phyloP scores from a whole-genome alignment of 1,140 invertebrate species.

The Hetaerina americana region DNA sequence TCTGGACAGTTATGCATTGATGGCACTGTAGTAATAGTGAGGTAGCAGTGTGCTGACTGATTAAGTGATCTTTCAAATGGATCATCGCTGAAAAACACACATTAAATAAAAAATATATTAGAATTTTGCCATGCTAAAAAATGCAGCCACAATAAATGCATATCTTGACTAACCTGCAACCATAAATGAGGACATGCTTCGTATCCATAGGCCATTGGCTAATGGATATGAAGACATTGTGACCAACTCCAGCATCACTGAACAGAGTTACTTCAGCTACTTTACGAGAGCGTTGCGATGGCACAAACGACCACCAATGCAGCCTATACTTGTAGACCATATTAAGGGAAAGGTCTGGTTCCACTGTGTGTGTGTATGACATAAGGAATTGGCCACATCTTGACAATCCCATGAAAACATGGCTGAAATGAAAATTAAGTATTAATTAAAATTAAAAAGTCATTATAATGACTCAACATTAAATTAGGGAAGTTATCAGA shows the following conservation, averaged over 20 bases:
- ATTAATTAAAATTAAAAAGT: too few relatives aligned
- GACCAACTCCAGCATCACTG: conserved; percentile 45
- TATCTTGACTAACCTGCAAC: conserved; percentile 38
- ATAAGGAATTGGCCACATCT: conserved; percentile 84
- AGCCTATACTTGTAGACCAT: conserved; percentile 42
- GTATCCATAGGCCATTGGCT: conserved; percentile 56
- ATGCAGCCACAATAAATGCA: background rate
- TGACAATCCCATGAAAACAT: conserved; percentile 86
- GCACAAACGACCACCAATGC: conserved; percentile 58
- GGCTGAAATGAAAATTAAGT: conserved; percentile 30
- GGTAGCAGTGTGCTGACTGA: conserved; percentile 27
- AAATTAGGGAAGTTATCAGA: too few relatives aligned
- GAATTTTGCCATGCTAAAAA: background rate
- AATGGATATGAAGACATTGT: conserved; percentile 46
- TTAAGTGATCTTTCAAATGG: conserved; percentile 4
- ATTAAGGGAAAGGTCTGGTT: conserved; percentile 34
- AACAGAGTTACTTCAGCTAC: conserved; percentile 54
- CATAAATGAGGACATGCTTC: conserved; percentile 49
- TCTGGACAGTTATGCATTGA: conserved; percentile 44
- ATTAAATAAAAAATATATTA: background rate
- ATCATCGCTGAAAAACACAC: conserved; percentile 1
- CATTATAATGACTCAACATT: too few relatives aligned
- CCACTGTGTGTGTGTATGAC: conserved; percentile 60
- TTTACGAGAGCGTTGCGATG: conserved; percentile 42
- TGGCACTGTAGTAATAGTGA: conserved; percentile 42